Conservation (phyloP, 2,888 invertebrate species). For the Pherbina coryleti region DNA sequence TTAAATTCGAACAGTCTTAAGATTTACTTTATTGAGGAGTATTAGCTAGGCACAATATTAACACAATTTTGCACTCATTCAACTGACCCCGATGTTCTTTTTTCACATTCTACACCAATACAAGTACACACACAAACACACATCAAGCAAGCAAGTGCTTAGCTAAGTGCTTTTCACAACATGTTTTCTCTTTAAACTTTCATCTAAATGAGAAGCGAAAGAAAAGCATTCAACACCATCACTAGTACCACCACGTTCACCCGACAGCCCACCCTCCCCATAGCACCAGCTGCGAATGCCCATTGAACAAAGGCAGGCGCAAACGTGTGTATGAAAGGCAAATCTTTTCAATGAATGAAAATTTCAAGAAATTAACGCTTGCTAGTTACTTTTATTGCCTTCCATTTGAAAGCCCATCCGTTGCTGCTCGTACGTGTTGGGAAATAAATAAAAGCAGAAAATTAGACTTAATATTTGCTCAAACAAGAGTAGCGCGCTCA, state of each 20-base stretch:
- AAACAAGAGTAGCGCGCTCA: conserved; percentile 1
- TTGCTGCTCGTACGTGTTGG: neutral
- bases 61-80: neutral
- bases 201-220: neutral
- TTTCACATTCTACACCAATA: neutral
- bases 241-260: neutral
- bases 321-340: conserved; percentile 6
- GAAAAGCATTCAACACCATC: neutral
- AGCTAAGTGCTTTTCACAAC: neutral
- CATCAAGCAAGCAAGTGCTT: neutral
- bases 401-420: neutral
- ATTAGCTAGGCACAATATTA: neutral
- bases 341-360: conserved; percentile 13
- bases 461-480: conserved; percentile 25
- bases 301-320: neutral
- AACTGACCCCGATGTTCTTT: too few relatives aligned
- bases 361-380: conserved; percentile 20
- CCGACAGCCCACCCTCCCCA: too few relatives aligned
- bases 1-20: neutral
- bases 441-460: neutral
- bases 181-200: neutral
- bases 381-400: neutral
- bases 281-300: neutral
- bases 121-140: neutral
- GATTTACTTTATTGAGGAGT: neutral